Evolutionary conservation across 2,888 invertebrate species (phyloP).

Genomic region (Trissonchulus sp.): DNA sequence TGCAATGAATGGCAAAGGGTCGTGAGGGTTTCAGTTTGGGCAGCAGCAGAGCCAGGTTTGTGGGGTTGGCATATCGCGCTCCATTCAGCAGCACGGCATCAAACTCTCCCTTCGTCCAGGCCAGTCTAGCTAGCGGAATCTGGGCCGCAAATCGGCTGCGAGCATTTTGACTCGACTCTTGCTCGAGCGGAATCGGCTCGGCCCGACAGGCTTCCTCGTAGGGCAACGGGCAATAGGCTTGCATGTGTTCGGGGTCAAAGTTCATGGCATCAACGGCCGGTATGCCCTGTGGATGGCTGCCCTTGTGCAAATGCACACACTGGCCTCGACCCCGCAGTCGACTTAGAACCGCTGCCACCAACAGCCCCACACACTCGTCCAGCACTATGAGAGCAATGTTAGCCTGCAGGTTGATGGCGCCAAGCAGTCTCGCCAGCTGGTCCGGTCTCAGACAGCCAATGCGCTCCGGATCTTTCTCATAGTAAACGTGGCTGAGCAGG

Average conservation of each 20-base stretch:
- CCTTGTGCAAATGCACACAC: slow-evolving; percentile 52
- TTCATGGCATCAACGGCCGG: slow-evolving; percentile 30
- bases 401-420: slow-evolving; percentile 71
- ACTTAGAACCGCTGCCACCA: slow-evolving; percentile 74
- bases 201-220: not conserved
- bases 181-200: not conserved
- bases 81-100: not conserved
- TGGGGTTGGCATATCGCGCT: not conserved
- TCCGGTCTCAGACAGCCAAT: slow-evolving; percentile 65
- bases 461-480: slow-evolving; percentile 61
- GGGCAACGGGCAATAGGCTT: not conserved
- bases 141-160: not conserved
- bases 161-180: not conserved
- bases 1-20: not conserved
- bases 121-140: not conserved
- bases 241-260: slow-evolving; percentile 4
- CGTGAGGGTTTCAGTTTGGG: not conserved
- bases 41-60: not conserved
- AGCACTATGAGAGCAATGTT: slow-evolving; percentile 64
- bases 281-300: slow-evolving; percentile 29
- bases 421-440: slow-evolving; percentile 77
- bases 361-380: slow-evolving; percentile 77
- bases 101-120: not conserved
- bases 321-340: slow-evolving; percentile 62
- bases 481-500: slow-evolving; percentile 75